Base-by-base conservation (phyloP, 2,797 vertebrate genomes). In the Phaenicophaeus curvirostris region DNA sequence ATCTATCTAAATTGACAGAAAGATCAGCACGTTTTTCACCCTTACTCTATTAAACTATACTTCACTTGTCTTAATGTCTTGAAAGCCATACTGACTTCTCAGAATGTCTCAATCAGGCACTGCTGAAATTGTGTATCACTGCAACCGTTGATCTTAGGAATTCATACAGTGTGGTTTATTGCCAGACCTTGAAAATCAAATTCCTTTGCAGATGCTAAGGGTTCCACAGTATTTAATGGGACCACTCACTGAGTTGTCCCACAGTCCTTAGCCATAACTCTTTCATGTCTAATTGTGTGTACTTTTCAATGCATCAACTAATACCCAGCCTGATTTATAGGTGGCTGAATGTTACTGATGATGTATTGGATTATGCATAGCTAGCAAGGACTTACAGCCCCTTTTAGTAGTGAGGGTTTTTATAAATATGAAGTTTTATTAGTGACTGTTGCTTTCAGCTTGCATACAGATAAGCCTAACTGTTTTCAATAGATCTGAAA, bases 131-230 rank as follows among this genome's bases (percentile, higher is more conserved):
- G 25, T 90, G 85, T 86, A 35, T 55, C 88, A 69, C 82, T 9
- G 4, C 71, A 67, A 46, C 41, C 67, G n/a, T n/a, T 93, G 90
- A 90, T 82, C 63, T 58, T 77, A 21, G n/a, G 53, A 88, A 59
- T 71, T 73, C 79, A 82, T 59, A 66, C 16, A 44, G 55, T 17
- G 12, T 28, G 12, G 8, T 90, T 61, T 74, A 88, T 41, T 90
- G 77, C 50, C 83, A 93, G 91, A 58, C 79, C 66, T 86, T 90
- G 94, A 90, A 84, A 96, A 81, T 72, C 12, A 90, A 84, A 88
- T 68, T 19, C 50, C 83, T 91, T 73, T 77, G 65, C 41, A 73
- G 31, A 67, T 73, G 59, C 55, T 62, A 81, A 93, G 91, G 59
- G 82, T 73, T 25, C 35, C 18, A 17, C 25, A 41, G 31, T 6